Conservation (phyloP, 2,888 invertebrate genomes). For the Buathra laborator region DNA sequence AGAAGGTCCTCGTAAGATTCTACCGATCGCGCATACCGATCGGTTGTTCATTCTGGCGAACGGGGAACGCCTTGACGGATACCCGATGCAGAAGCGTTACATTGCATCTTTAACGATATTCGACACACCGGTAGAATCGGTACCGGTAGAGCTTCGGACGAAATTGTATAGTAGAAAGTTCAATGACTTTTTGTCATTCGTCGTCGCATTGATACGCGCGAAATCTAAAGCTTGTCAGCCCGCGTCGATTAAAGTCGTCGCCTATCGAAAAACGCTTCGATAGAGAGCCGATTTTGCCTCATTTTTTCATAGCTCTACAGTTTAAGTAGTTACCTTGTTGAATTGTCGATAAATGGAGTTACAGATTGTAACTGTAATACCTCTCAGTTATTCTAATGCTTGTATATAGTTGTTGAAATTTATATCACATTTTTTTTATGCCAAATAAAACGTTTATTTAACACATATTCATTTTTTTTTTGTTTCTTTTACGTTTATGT, state of each 20-base stretch:
- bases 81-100: too few species aligned
- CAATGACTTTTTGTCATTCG: conserved; percentile 1
- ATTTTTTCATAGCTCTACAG: not conserved
- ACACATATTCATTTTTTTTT: not conserved
- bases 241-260: not conserved
- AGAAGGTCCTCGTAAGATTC: not conserved
- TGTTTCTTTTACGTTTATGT: too few species aligned
- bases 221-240: not conserved
- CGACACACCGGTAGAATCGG: not conserved
- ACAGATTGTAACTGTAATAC: not conserved
- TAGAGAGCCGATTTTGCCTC: not conserved
- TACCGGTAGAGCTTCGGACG: not conserved
- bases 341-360: not conserved
- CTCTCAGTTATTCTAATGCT: not conserved
- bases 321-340: not conserved
- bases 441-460: conserved; percentile 16
- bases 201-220: not conserved
- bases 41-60: not conserved
- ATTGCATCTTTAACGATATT: not conserved
- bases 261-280: too few species aligned
- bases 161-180: conserved; percentile 6
- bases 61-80: not conserved
- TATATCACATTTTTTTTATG: not conserved
- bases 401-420: conserved; percentile 3
- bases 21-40: too few species aligned